Percentiles rank a stretch among this genome's conserved stretches.
Conservation (phyloP, 1,140 invertebrate genomes). For the Diachasma alloeum region DNA sequence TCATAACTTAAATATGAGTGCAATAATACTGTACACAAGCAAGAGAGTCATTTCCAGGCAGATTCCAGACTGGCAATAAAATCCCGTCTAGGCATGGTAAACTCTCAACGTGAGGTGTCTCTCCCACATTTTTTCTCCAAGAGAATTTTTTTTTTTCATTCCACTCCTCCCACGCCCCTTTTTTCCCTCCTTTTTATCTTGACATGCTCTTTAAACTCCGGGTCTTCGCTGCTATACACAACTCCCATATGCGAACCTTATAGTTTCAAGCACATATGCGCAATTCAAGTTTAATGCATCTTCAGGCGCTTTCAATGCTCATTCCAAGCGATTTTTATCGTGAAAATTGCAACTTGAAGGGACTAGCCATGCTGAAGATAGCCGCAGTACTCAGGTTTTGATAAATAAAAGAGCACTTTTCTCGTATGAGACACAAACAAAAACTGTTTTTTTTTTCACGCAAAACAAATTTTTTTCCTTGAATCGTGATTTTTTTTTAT, state of each 20-base stretch:
- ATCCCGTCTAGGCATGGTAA: too few species aligned
- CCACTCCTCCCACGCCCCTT: not conserved
- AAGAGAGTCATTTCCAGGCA: too few species aligned
- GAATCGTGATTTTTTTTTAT: too few species aligned
- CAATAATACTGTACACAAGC: too few species aligned
- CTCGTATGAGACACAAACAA: not conserved
- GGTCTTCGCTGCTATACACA: not conserved
- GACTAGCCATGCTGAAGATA: slow-evolving; percentile 28
- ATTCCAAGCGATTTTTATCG: slow-evolving; percentile 40
- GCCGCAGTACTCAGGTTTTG: not conserved
- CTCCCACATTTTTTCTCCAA: not conserved
- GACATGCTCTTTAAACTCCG: not conserved
- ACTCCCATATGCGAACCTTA: not conserved
- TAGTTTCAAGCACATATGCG: slow-evolving; percentile 26
- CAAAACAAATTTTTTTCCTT: too few species aligned
- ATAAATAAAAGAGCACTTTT: not conserved
- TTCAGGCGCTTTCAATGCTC: slow-evolving; percentile 27
- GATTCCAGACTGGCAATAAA: too few species aligned
- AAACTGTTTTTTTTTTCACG: not conserved
- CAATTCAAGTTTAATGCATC: slow-evolving; percentile 44
- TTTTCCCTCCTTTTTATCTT: not conserved
- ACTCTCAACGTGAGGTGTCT: not conserved
- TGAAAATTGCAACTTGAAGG: slow-evolving; percentile 41
- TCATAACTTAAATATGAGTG: too few species aligned
- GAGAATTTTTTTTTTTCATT: not conserved